Base-by-base conservation (phyloP, 2,888 invertebrate genomes). In the Chironomus riparius region DNA sequence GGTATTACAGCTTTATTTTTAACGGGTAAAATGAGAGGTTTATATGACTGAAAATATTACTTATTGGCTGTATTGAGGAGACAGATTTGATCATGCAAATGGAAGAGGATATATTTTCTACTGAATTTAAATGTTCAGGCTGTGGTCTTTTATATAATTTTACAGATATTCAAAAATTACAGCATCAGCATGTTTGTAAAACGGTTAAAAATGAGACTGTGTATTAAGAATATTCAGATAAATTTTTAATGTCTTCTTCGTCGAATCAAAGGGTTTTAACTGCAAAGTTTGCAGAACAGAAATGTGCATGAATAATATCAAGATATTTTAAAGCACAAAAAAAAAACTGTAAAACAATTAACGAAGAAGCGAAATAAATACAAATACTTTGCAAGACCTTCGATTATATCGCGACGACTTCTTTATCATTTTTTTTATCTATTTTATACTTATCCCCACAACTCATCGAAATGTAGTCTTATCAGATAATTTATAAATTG, bases 251-350 rank as follows among this genome's bases (percentile, higher is more conserved):
- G 3, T 78, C 78, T 4, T 79, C 80, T 12, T 86, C 86, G 79
- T 81, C 88, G 76, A 91, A 91, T 81, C 85, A 87, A 0, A 87
- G 87, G n/a, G 84, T 86, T 94, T 89, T 84, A 87, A 87, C 78
- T 97, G 97, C 82, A 85, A 88, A 10, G 86, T 83, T 79, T 97
- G 97, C 83, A 85, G 87, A 2, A 85, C 88, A 79, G 87, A 86
- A 4, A 83, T 95, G 77, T 86, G 88, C 79, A 84, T 95, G 78
- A 91, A 92, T 12, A 90, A 93, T 4, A 91, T 92, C 21, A n/a
- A 24, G 95, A 97, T 82, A 91, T 95, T 82, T 86, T 97, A 78
- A 92, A 89, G 80, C 97, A 97, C 85, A 94, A 90, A 81, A 92
- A 24, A 24, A 89, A 80, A 85, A 83, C 79, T 90, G 90, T 83